phyloP scores from a whole-genome alignment of 2,113 vertebrate genomes.

The Nannospalax galili region DNA sequence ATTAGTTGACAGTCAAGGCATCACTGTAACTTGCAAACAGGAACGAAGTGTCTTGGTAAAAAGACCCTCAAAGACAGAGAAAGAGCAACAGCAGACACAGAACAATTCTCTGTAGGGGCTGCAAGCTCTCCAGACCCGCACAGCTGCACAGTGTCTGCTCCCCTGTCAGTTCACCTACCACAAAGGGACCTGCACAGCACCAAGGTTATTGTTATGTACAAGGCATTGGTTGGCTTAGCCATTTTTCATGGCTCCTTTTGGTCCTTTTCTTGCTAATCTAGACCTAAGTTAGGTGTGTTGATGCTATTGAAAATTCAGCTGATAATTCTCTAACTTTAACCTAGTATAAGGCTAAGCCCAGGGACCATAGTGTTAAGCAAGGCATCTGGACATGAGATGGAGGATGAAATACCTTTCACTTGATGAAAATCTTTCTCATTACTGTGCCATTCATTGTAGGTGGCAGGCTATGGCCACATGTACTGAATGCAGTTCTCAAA shows the following conservation, averaged over 20 bases:
- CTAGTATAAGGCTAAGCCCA: not conserved
- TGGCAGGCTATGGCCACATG: not conserved
- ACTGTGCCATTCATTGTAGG: not conserved
- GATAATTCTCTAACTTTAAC: not conserved
- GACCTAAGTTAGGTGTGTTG: not conserved
- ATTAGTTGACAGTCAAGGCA: not conserved
- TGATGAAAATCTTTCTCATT: not conserved
- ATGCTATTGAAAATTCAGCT: not conserved
- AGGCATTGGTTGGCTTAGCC: not conserved
- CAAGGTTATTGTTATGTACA: not conserved
- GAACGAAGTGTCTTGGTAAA: not conserved
- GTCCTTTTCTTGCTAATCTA: not conserved
- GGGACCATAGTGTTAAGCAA: not conserved
- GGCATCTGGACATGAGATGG: not conserved
- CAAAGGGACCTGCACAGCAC: not conserved
- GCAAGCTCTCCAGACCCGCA: not conserved
- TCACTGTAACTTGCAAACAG: not conserved
- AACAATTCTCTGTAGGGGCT: not conserved
- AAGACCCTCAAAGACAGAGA: not conserved
- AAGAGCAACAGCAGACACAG: not conserved
- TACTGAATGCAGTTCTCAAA: not conserved
- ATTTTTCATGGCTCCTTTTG: not conserved
- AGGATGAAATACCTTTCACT: not conserved
- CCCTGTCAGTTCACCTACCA: not conserved
- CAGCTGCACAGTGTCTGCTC: not conserved